These are phyloP conservation scores for Coendou prehensilis DNA, from an alignment of 2,797 vertebrate species.

Conservation along the genomic window DNA sequence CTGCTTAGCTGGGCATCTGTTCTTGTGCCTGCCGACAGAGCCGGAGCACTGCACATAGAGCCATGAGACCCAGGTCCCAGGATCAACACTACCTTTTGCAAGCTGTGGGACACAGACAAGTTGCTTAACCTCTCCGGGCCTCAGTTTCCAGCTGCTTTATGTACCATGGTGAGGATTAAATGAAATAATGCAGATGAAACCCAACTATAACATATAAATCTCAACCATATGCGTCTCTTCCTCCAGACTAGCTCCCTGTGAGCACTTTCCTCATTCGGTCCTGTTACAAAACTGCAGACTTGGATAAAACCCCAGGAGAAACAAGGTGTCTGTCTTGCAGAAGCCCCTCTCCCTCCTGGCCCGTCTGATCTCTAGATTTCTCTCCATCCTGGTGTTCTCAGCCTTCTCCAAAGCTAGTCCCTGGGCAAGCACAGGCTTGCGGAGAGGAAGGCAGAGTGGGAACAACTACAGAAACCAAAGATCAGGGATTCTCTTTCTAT, in stretches of 20 bases:
- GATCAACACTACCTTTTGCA: not conserved
- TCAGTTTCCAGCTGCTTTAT: not conserved
- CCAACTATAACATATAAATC: not conserved
- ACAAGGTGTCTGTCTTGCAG: not conserved
- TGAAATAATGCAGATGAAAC: not conserved
- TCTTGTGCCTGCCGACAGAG: not conserved
- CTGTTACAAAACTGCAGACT: constrained; percentile 21
- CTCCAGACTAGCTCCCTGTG: not conserved
- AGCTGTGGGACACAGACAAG: no score
- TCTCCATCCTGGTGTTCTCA: not conserved
- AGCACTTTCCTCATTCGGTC: not conserved
- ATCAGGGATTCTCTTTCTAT: constrained; percentile 68
- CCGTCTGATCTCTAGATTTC: not conserved
- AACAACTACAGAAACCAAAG: constrained; percentile 1
- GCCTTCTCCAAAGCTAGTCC: not conserved
- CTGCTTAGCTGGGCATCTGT: not conserved
- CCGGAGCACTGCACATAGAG: not conserved
- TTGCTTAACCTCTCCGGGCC: not conserved
- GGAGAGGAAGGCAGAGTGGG: not conserved
- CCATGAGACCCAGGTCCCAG: not conserved
- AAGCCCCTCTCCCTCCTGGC: not conserved
- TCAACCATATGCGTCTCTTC: not conserved
- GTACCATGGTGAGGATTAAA: not conserved
- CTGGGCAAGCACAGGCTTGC: not conserved
- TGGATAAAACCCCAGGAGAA: not conserved